Percentiles rank a stretch among this genome's conserved stretches.
Evolutionary conservation across 2,888 invertebrate genomes (phyloP).

Genomic region (Campaea margaritaria): DNA sequence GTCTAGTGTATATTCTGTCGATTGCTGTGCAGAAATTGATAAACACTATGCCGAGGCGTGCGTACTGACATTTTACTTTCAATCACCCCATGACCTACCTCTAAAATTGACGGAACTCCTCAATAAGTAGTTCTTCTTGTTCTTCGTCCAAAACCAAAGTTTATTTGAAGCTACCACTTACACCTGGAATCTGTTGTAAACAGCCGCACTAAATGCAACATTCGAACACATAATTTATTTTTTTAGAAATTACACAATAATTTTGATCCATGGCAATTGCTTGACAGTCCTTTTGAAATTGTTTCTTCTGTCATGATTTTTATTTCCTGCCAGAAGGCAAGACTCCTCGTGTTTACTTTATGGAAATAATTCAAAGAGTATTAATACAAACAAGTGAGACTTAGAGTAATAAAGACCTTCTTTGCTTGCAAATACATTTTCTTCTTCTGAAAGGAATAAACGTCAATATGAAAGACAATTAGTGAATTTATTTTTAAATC

Average conservation of each 20-base stretch:
- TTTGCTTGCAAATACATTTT: slow-evolving; percentile 28
- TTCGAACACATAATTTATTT: slow-evolving; percentile 52
- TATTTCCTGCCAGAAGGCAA: slow-evolving; percentile 16
- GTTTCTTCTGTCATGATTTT: slow-evolving; percentile 36
- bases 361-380: background rate
- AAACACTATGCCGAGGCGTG: too few relatives aligned
- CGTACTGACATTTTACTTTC: slow-evolving; percentile 11
- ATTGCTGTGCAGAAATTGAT: too few relatives aligned
- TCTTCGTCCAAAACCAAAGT: slow-evolving; percentile 4
- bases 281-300: slow-evolving; percentile 49
- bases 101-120: slow-evolving; percentile 7
- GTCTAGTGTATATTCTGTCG: too few relatives aligned
- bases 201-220: slow-evolving; percentile 29
- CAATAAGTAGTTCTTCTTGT: slow-evolving; percentile 6
- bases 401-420: background rate
- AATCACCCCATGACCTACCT: too few relatives aligned
- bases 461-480: slow-evolving; percentile 58
- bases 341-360: background rate
- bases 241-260: slow-evolving; percentile 46
- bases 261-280: slow-evolving; percentile 49
- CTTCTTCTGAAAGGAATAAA: slow-evolving; percentile 3
- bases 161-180: slow-evolving; percentile 10
- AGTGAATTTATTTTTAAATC: slow-evolving; percentile 67
- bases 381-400: too few relatives aligned
- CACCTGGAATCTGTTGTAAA: slow-evolving; percentile 29